Evolutionary conservation across 2,797 vertebrate species (phyloP).

Genomic region (Iguana delicatissima): DNA sequence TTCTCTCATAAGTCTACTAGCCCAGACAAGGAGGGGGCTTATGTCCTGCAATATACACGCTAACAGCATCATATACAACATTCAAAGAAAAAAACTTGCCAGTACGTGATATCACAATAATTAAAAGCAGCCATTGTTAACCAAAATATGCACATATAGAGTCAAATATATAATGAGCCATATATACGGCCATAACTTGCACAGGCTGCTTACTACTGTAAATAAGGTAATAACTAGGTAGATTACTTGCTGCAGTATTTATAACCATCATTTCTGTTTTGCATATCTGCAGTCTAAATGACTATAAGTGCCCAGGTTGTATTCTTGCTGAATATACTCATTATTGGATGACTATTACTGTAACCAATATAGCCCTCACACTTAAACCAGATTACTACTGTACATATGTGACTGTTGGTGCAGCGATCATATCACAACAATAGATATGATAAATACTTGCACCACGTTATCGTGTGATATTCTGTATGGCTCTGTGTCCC

Average conservation of each 20-base stretch:
- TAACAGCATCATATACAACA: too few species aligned
- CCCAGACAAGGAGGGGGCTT: background rate
- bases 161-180: background rate
- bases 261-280: background rate
- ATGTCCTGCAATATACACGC: rapidly evolving
- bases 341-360: background rate
- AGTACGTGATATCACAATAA: background rate
- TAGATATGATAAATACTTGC: background rate
- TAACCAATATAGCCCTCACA: background rate
- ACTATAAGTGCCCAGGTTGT: background rate
- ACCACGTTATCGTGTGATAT: background rate
- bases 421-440: background rate
- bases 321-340: background rate
- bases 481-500: background rate
- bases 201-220: background rate
- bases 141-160: background rate
- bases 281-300: background rate
- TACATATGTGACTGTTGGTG: too few species aligned
- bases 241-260: background rate
- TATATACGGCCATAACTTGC: background rate
- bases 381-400: background rate
- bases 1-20: background rate
- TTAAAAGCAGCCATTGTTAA: background rate
- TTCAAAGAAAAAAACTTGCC: too few species aligned
- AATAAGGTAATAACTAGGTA: background rate